phyloP scores from a whole-genome alignment of 1,140 invertebrate species.

The Zaprionus nigranus region DNA sequence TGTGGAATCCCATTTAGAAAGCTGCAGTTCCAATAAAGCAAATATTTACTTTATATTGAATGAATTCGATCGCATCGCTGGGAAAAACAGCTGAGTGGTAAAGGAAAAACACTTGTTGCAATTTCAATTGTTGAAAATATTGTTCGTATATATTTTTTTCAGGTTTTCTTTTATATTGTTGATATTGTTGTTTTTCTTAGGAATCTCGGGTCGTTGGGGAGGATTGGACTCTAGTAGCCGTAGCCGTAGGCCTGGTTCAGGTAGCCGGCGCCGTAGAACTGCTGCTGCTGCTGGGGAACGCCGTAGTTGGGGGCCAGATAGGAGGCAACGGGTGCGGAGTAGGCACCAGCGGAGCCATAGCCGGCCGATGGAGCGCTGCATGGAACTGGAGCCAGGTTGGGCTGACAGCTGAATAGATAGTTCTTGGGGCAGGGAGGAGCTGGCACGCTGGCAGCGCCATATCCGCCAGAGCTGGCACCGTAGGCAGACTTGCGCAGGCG shows the following conservation, averaged over 20 bases:
- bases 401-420: constrained; percentile 81
- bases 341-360: constrained; percentile 73
- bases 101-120: constrained; percentile 15
- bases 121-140: constrained; percentile 14
- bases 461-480: constrained; percentile 68
- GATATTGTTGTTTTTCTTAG: constrained; percentile 34
- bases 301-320: constrained; percentile 66
- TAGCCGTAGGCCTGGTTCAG: constrained; percentile 57
- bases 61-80: neutral
- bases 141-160: constrained; percentile 58
- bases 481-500: constrained; percentile 75
- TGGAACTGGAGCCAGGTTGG: constrained; percentile 73
- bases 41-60: neutral
- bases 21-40: neutral
- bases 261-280: constrained; percentile 53
- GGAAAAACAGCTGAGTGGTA: neutral
- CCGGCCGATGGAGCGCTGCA: constrained; percentile 63
- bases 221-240: constrained; percentile 52
- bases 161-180: constrained; percentile 41
- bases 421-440: constrained; percentile 78
- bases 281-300: constrained; percentile 66
- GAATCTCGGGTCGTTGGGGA: constrained; percentile 10
- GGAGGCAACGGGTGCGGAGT: constrained; percentile 66
- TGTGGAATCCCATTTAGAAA: neutral
- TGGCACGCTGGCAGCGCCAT: constrained; percentile 64